phyloP scores from a whole-genome alignment of 2,888 invertebrate species.

The Pocota personata region DNA sequence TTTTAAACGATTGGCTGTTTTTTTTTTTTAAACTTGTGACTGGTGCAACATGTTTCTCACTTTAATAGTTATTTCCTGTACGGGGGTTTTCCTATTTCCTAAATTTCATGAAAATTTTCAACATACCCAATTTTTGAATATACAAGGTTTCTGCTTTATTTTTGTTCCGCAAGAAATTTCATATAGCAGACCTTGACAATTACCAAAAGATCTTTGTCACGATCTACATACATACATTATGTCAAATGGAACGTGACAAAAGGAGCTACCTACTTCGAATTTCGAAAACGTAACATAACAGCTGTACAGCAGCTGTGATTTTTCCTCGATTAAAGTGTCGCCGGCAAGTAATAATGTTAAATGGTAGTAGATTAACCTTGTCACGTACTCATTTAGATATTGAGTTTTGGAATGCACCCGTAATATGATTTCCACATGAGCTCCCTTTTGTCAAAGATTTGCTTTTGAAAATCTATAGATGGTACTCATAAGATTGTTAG shows the following conservation, averaged over 20 bases:
- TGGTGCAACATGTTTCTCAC: no score
- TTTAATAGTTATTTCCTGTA: no score
- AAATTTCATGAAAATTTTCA: not conserved
- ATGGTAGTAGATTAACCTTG: not conserved
- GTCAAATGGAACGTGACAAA: constrained; percentile 19
- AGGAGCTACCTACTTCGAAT: not conserved
- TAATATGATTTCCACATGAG: not conserved
- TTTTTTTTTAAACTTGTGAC: not conserved
- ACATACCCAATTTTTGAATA: not conserved
- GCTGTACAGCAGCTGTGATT: not conserved
- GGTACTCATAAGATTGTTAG: no score
- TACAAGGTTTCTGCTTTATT: not conserved
- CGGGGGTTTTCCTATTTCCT: not conserved
- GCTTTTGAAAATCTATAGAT: no score
- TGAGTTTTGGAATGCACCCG: not conserved
- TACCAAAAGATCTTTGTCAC: not conserved
- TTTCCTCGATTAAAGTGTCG: not conserved
- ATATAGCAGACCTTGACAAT: not conserved
- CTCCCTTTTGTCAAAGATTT: not conserved
- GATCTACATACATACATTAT: not conserved
- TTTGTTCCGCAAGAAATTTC: constrained; percentile 1
- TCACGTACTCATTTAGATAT: not conserved
- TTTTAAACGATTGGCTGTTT: no score
- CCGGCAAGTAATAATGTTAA: not conserved
- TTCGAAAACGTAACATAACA: not conserved